phyloP scores from a whole-genome alignment of 2,797 vertebrate genomes.

The Valencia hispanica region DNA sequence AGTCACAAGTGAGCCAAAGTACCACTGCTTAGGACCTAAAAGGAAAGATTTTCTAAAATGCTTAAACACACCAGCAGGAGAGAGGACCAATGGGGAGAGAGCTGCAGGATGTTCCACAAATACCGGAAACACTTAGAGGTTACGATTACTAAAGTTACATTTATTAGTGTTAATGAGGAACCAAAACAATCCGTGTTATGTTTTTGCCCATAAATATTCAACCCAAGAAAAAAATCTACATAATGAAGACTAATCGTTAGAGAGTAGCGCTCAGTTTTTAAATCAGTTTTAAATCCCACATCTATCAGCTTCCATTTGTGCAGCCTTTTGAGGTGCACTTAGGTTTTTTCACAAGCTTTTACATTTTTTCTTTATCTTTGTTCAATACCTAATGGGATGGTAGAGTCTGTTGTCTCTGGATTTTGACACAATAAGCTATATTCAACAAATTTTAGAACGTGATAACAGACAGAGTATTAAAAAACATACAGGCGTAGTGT shows the following conservation, averaged over 20 bases:
- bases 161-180: not conserved
- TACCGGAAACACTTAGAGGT: not conserved
- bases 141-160: not conserved
- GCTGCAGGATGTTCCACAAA: not conserved
- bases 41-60: conserved; percentile 40
- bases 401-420: no score
- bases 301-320: no score
- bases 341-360: not conserved
- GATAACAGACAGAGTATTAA: no score
- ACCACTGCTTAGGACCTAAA: conserved; percentile 27
- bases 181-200: not conserved
- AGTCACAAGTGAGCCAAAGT: conserved; percentile 61
- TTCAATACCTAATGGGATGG: not conserved
- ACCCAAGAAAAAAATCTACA: not conserved
- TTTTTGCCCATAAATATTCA: not conserved
- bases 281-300: not conserved
- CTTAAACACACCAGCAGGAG: not conserved
- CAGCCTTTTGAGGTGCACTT: not conserved
- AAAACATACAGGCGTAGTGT: no score
- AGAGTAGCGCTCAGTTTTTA: not conserved
- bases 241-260: not conserved
- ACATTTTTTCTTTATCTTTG: not conserved
- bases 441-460: no score
- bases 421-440: no score
- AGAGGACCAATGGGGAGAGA: not conserved